phyloP scores from a whole-genome alignment of 2,888 invertebrate species.

The Eudemis profundana region DNA sequence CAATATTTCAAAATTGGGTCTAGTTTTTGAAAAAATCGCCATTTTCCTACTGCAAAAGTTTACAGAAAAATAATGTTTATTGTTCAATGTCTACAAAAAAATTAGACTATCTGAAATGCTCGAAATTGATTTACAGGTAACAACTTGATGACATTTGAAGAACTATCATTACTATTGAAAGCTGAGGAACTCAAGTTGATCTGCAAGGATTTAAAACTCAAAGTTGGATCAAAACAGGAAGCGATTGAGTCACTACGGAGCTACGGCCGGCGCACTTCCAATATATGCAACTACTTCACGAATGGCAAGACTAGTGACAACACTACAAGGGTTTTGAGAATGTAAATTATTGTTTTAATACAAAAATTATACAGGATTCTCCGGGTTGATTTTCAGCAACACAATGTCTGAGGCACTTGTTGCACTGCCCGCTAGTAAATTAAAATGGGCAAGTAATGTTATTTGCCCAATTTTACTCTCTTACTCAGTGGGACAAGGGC shows the following conservation, averaged over 20 bases:
- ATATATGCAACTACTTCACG: constrained; percentile 60
- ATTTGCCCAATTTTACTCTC: too few relatives aligned
- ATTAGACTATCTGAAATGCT: not conserved
- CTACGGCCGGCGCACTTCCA: constrained; percentile 56
- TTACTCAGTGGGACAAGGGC: too few relatives aligned
- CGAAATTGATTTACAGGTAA: constrained; percentile 42
- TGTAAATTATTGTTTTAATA: constrained; percentile 56
- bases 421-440: too few relatives aligned
- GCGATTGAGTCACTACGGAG: constrained; percentile 57
- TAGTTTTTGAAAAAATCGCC: too few relatives aligned
- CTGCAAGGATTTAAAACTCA: constrained; percentile 70
- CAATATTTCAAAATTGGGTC: too few relatives aligned
- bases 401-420: not conserved
- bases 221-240: constrained; percentile 60
- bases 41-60: not conserved
- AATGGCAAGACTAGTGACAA: constrained; percentile 54
- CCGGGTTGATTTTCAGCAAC: not conserved
- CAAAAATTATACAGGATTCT: not conserved
- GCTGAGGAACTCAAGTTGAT: constrained; percentile 64
- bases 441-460: too few relatives aligned
- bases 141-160: constrained; percentile 56
- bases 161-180: constrained; percentile 59
- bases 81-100: not conserved
- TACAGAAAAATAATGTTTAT: not conserved
- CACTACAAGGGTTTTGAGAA: constrained; percentile 59